Percentiles rank a stretch among this genome's conserved stretches.
phyloP scores from a whole-genome alignment of 1,140 invertebrate genomes.

The Bombus affinis region DNA sequence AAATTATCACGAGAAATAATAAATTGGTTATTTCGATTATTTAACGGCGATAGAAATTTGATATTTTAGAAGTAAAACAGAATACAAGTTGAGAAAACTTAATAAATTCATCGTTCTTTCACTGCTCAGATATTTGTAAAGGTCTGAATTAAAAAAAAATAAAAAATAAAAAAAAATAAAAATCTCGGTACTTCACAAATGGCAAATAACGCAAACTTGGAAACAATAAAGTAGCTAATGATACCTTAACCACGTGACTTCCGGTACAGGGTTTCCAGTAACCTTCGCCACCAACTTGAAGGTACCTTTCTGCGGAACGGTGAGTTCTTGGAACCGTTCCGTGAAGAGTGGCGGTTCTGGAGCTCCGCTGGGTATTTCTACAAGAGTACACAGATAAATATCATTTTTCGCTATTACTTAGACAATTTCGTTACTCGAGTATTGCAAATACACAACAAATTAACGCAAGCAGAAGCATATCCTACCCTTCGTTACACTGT shows the following conservation, averaged over 20 bases:
- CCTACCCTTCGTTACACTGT: conserved; percentile 54
- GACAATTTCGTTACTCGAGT: not conserved
- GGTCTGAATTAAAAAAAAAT: not conserved
- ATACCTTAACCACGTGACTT: conserved; percentile 92
- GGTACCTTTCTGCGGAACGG: conserved; percentile 90
- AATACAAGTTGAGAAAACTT: too few relatives aligned
- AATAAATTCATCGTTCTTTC: too few relatives aligned
- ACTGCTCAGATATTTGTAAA: too few relatives aligned
- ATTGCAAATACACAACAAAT: not conserved
- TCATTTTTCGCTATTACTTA: not conserved
- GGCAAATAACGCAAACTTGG: not conserved
- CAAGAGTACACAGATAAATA: conserved; percentile 59
- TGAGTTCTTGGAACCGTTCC: conserved; percentile 93
- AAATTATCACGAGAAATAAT: too few relatives aligned
- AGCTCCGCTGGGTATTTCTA: conserved; percentile 86
- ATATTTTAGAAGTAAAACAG: too few relatives aligned
- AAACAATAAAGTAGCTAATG: not conserved
- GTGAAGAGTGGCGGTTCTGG: conserved; percentile 93
- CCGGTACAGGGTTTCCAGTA: conserved; percentile 92
- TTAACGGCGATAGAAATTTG: too few relatives aligned
- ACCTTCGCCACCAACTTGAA: conserved; percentile 93
- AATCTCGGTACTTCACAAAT: not conserved
- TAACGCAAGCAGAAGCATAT: conserved; percentile 44
- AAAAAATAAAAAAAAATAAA: not conserved
- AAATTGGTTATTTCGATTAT: too few relatives aligned